Percentiles rank a stretch among this genome's conserved stretches.
Evolutionary conservation across 2,797 vertebrate genomes (phyloP).

Genomic region (Tokudaia muenninki): DNA sequence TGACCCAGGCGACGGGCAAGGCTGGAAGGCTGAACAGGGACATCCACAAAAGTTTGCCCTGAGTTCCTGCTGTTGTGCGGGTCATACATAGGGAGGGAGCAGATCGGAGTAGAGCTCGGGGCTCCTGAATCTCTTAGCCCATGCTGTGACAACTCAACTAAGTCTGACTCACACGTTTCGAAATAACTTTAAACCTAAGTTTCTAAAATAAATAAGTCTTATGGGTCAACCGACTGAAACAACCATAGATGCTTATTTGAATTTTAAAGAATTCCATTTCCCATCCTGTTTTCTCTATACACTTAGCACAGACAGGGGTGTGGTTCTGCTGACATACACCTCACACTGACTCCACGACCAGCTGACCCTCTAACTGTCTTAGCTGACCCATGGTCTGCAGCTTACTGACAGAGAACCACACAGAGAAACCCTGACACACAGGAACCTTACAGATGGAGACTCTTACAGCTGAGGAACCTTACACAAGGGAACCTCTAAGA

Average conservation of each 20-base stretch:
- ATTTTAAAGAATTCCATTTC: not conserved
- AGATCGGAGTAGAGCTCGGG: not conserved
- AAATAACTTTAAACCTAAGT: not conserved
- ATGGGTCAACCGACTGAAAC: not conserved
- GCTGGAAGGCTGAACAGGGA: not conserved
- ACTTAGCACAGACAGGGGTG: not conserved
- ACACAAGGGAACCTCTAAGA: not conserved
- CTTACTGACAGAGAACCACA: not conserved
- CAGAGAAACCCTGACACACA: not conserved
- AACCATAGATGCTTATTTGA: not conserved
- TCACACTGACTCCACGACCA: not conserved
- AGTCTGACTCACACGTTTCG: not conserved
- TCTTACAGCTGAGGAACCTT: not conserved
- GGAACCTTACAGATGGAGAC: not conserved
- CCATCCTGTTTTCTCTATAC: not conserved
- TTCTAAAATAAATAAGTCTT: slow-evolving; percentile 28
- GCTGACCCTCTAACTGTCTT: not conserved
- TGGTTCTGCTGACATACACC: too few species aligned
- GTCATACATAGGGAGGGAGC: not conserved
- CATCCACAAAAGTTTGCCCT: not conserved
- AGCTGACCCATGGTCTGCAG: not conserved
- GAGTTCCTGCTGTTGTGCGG: not conserved
- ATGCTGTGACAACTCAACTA: not conserved
- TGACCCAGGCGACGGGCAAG: not conserved
- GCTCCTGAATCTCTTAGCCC: not conserved